A percentile compares a stretch with the other conserved stretches of the same genome.
Evolutionary conservation across 2,888 invertebrate species (phyloP).

Genomic region (Taphrorychus bicolor): DNA sequence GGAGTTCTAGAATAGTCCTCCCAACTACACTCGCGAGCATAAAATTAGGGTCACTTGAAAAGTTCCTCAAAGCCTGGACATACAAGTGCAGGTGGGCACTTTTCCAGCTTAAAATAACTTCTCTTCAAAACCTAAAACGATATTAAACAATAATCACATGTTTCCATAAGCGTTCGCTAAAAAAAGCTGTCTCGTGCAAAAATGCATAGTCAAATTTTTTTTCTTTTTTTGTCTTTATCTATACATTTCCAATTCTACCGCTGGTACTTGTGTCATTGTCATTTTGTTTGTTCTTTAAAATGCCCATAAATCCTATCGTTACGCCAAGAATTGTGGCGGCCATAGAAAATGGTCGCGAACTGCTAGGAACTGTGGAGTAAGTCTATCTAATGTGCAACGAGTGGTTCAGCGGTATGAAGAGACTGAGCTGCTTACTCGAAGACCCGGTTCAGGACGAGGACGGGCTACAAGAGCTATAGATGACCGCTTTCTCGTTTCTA

Average conservation of each 20-base stretch:
- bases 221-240: not conserved
- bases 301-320: not conserved
- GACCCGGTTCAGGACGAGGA: constrained; percentile 1
- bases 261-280: not conserved
- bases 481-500: too few species aligned
- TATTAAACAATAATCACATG: not conserved
- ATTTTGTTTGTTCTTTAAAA: not conserved
- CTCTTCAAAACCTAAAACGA: not conserved
- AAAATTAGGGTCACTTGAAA: not conserved
- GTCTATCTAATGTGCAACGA: not conserved
- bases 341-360: constrained; percentile 2
- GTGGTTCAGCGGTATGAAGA: constrained; percentile 1
- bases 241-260: not conserved
- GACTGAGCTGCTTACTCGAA: constrained; percentile 1
- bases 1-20: too few species aligned
- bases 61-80: not conserved
- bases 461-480: too few species aligned
- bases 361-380: constrained; percentile 4
- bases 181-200: not conserved
- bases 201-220: not conserved
- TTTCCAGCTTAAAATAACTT: not conserved
- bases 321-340: not conserved
- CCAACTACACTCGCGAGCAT: not conserved
- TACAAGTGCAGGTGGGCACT: not conserved
- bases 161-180: not conserved